Evolutionary conservation across 2,113 vertebrate species (phyloP), one percentile per base, ranked within the genome.

Genomic region (Pelmatolapia mariae): DNA sequence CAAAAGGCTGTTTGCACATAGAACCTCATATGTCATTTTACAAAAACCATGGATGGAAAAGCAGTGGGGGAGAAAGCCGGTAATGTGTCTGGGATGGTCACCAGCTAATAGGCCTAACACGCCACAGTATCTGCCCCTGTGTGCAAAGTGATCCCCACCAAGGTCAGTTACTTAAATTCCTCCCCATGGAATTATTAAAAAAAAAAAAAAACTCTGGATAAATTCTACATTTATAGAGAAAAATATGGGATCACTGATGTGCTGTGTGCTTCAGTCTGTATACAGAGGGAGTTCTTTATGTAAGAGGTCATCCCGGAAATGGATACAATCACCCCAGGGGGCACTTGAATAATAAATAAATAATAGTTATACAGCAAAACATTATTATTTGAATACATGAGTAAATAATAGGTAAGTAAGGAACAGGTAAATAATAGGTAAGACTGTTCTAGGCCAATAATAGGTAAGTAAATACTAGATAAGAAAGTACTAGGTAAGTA

Each of bases 21-120:
- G 83, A 94, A 95, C 92, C 95, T 94, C 94, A 94, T 88, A 88
- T 94, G 92, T 95, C 94, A 91, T 87, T 88, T 89, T 83, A 45
- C 91, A 84, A 95, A 52, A 95, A 89, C 84, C 86, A 45, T 87
- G 86, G 89, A 87, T 91, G 92, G 92, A 89, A 91, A 91, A 87
- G 87, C 78, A 84, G 82, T 56, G n/a, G 63, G 63, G 68, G 79
- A 84, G 71, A 84, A 59, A 50, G 86, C 73, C 61, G 52, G 81
- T 68, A 40, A 71, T 93, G 90, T 71, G 84, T 91, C 90, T 89
- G 73, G 87, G 92, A 92, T 66, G 80, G 91, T 86, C 82, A 54
- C 63, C 3, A n/a, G 90, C 89, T 93, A 82, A 92, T 86, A 73
- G 80, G 68, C 81, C 84, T 13, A 80, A 89, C 59, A 83, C 84